Evolutionary conservation across 2,888 invertebrate species (phyloP).

Genomic region (Bellardia pandia): DNA sequence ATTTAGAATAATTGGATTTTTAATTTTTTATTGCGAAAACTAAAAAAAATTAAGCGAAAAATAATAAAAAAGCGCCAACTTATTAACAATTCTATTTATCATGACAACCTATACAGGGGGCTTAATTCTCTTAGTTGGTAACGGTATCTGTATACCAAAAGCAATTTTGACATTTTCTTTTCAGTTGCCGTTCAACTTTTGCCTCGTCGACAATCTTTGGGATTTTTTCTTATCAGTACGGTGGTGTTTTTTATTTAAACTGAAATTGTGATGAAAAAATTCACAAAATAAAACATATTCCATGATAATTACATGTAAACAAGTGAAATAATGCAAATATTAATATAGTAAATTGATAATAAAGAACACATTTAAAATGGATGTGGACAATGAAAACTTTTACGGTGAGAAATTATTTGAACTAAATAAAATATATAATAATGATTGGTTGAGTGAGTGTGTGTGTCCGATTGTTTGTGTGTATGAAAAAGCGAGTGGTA

Average conservation of each 20-base stretch:
- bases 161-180: conserved; percentile 49
- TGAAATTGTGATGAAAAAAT: conserved; percentile 25
- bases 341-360: conserved; percentile 28
- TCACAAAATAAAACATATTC: conserved; percentile 21
- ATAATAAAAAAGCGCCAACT: too few species aligned
- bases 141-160: not conserved
- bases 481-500: not conserved
- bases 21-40: too few species aligned
- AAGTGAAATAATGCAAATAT: conserved; percentile 44
- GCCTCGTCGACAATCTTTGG: conserved; percentile 65
- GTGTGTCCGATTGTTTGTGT: not conserved
- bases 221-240: not conserved
- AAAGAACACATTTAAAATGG: conserved; percentile 58
- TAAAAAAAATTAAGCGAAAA: too few species aligned
- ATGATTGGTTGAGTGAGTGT: not conserved
- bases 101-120: not conserved
- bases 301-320: conserved; percentile 29
- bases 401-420: conserved; percentile 64
- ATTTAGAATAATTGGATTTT: too few species aligned
- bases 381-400: conserved; percentile 70
- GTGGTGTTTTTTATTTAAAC: conserved; percentile 9
- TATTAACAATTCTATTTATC: too few species aligned
- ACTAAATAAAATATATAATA: conserved; percentile 16
- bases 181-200: conserved; percentile 47
- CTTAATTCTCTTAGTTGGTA: conserved; percentile 5